phyloP scores from a whole-genome alignment of 2,888 invertebrate species.

The Lasioglossum figueresi region DNA sequence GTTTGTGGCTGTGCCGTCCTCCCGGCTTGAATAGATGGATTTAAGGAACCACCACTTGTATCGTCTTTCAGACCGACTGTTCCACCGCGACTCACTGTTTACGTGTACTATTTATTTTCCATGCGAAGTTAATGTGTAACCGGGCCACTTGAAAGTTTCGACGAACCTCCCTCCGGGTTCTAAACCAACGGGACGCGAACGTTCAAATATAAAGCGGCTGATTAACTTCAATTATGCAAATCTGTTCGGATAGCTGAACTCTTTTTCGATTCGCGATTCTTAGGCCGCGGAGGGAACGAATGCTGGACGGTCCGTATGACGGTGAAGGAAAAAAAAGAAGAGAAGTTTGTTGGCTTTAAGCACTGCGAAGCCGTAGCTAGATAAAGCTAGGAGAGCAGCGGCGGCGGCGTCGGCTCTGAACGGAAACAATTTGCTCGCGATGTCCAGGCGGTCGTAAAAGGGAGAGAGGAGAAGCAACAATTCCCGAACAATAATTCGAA shows the following conservation, averaged over 20 bases:
- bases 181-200: background rate
- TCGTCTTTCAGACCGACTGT: background rate
- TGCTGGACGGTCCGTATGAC: background rate
- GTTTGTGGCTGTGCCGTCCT: conserved; percentile 42
- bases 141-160: conserved; percentile 4
- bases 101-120: conserved; percentile 7
- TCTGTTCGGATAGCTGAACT: conserved; percentile 3
- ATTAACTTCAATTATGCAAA: conserved; percentile 2
- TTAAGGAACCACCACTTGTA: conserved; percentile 1
- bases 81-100: background rate
- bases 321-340: background rate
- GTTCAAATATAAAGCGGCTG: conserved; percentile 5
- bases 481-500: conserved; percentile 51
- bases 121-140: background rate
- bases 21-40: conserved; percentile 26
- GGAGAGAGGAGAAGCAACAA: conserved; percentile 18
- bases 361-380: conserved; percentile 16
- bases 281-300: background rate
- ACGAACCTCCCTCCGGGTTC: background rate
- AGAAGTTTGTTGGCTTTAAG: background rate
- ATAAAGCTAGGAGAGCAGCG: conserved; percentile 26
- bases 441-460: conserved; percentile 19
- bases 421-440: conserved; percentile 40
- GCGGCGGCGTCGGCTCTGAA: background rate
- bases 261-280: conserved; percentile 19